Percentiles rank a stretch among this genome's conserved stretches.
phyloP scores from a whole-genome alignment of 2,797 vertebrate species.

The Lycodopsis pacificus region DNA sequence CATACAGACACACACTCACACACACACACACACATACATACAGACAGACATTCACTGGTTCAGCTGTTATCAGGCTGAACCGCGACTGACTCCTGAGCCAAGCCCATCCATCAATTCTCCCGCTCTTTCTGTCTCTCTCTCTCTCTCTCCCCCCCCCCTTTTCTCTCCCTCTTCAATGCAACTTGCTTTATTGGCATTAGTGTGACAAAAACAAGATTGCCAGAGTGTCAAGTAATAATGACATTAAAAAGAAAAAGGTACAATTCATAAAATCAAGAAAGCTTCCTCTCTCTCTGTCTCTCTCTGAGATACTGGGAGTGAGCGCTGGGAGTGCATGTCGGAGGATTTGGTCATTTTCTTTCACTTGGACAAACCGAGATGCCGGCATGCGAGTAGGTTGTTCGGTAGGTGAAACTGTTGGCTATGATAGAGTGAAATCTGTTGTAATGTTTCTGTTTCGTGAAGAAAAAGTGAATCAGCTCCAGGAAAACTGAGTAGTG shows the following conservation, averaged over 20 bases:
- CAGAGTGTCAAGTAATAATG: not conserved
- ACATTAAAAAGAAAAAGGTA: not conserved
- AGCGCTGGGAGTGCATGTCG: not conserved
- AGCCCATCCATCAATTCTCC: constrained; percentile 38
- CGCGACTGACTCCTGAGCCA: constrained; percentile 23
- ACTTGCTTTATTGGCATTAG: not conserved
- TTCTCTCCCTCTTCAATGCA: not conserved
- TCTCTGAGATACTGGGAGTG: not conserved
- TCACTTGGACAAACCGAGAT: not conserved
- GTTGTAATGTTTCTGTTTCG: not conserved
- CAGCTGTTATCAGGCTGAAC: constrained; percentile 44
- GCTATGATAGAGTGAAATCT: not conserved
- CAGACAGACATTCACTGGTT: constrained; percentile 1
- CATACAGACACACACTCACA: not conserved
- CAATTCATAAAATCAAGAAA: not conserved
- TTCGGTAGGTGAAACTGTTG: not conserved
- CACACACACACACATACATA: not conserved
- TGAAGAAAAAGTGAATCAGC: not conserved
- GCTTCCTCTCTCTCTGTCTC: not conserved
- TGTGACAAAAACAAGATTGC: not conserved
- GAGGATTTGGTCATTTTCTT: not conserved
- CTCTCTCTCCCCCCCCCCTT: no score
- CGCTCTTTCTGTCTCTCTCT: not conserved
- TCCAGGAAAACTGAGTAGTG: not conserved
- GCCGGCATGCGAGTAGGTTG: not conserved